A percentile compares a stretch with the other conserved stretches of the same genome.
Conservation (phyloP, 2,888 invertebrate species). For the Homarus gammarus region DNA sequence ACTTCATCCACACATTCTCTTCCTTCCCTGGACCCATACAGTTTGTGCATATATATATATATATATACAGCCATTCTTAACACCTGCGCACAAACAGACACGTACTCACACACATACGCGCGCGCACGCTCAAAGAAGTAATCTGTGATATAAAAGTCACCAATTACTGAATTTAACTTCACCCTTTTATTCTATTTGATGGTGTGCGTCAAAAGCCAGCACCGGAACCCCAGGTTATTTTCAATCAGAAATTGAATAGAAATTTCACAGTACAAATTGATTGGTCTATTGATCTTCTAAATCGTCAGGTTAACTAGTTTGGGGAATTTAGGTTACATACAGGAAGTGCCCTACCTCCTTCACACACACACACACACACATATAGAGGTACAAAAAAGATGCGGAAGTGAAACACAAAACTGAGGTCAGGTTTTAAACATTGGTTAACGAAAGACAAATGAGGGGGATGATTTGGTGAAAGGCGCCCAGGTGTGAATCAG, state of each 20-base stretch:
- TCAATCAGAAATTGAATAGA: slow-evolving; percentile 18
- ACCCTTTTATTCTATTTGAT: slow-evolving; percentile 6
- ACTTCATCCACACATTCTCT: too few relatives aligned
- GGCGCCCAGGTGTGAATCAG: too few relatives aligned
- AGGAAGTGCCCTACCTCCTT: too few relatives aligned
- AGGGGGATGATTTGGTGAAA: too few relatives aligned
- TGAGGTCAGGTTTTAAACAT: too few relatives aligned
- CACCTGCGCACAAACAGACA: not conserved
- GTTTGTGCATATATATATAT: too few relatives aligned
- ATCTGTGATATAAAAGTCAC: slow-evolving; percentile 1
- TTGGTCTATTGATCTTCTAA: slow-evolving; percentile 15
- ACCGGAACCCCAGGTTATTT: not conserved
- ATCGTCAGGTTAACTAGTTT: slow-evolving; percentile 18
- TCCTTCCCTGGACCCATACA: too few relatives aligned
- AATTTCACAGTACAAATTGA: slow-evolving; percentile 9
- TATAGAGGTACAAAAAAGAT: too few relatives aligned
- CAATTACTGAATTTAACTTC: slow-evolving; percentile 2
- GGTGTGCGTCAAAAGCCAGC: not conserved
- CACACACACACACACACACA: too few relatives aligned
- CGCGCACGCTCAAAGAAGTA: not conserved
- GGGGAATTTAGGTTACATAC: not conserved
- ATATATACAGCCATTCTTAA: too few relatives aligned
- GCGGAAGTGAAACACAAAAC: too few relatives aligned
- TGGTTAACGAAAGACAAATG: too few relatives aligned
- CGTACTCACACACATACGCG: not conserved